These are phyloP conservation scores for Istiophorus platypterus DNA, from an alignment of 2,113 vertebrate genomes.

Conservation along the genomic window DNA sequence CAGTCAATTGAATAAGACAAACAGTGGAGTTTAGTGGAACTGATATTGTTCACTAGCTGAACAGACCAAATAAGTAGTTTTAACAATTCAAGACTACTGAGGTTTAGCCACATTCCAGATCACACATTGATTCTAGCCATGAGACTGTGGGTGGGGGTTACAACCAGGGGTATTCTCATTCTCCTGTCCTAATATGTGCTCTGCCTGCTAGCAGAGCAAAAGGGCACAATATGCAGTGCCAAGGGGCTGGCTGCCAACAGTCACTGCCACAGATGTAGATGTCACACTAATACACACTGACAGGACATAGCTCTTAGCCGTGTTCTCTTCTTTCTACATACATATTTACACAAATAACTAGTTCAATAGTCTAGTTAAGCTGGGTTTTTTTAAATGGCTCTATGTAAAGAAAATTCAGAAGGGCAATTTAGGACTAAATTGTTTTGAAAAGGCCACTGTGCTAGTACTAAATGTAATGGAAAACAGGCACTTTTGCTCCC, in stretches of 20 bases:
- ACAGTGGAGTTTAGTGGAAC: too few species aligned
- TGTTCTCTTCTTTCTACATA: background rate
- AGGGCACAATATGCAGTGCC: background rate
- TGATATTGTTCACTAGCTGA: too few species aligned
- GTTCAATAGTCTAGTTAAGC: too few species aligned
- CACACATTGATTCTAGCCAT: background rate
- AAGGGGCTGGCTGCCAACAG: background rate
- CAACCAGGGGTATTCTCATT: background rate
- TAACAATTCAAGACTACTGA: background rate
- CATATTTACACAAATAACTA: background rate
- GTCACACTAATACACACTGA: constrained; percentile 24
- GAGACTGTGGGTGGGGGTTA: background rate
- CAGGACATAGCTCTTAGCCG: background rate
- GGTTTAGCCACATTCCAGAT: background rate
- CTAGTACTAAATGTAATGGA: background rate
- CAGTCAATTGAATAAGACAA: too few species aligned
- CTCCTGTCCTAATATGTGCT: background rate
- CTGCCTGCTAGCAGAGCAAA: background rate
- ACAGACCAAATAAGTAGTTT: background rate
- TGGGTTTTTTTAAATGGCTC: background rate
- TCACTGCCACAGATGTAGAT: constrained; percentile 2
- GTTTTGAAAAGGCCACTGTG: background rate
- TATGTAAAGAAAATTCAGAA: background rate
- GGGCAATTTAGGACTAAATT: background rate
- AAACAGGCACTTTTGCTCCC: background rate